Conservation (phyloP, 2,113 vertebrate species). For the Ophiodon elongatus region DNA sequence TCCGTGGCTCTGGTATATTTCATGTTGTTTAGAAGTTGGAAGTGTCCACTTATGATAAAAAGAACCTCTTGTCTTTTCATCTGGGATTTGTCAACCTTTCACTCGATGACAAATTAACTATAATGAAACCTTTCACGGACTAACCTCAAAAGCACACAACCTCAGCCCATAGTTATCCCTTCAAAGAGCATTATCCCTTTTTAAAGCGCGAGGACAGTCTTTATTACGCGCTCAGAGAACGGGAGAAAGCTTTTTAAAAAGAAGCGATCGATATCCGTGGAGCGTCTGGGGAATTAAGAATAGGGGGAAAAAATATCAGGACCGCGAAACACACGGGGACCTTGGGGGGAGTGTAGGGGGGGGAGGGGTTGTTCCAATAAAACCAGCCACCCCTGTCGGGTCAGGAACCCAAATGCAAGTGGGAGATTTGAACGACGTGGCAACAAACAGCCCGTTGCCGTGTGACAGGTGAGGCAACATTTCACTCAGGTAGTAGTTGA, state of each 20-base stretch:
- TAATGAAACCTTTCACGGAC: slow-evolving; percentile 47
- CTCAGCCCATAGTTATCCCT: slow-evolving; percentile 42
- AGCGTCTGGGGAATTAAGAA: not conserved
- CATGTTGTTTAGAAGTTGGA: not conserved
- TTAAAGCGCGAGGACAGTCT: slow-evolving; percentile 4
- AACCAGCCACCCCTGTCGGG: not conserved
- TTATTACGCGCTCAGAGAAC: slow-evolving; percentile 17
- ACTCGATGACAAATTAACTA: not conserved
- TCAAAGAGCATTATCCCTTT: slow-evolving; percentile 29
- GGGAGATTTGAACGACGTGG: not conserved
- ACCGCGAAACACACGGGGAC: not conserved
- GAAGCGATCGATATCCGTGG: slow-evolving; percentile 38
- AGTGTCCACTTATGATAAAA: not conserved
- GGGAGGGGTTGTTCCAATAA: slow-evolving; percentile 1
- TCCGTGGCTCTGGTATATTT: not conserved
- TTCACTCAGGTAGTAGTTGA: not conserved
- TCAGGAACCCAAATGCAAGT: not conserved
- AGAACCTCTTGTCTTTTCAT: not conserved
- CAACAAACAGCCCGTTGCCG: not conserved
- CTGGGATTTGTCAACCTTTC: not conserved
- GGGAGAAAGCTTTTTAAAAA: slow-evolving; percentile 10
- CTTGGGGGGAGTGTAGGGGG: no score
- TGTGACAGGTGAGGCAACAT: not conserved
- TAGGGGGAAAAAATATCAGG: not conserved
- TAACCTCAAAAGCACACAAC: slow-evolving; percentile 26